Base-by-base conservation (phyloP, 2,113 vertebrate species). In the Coturnix japonica region DNA sequence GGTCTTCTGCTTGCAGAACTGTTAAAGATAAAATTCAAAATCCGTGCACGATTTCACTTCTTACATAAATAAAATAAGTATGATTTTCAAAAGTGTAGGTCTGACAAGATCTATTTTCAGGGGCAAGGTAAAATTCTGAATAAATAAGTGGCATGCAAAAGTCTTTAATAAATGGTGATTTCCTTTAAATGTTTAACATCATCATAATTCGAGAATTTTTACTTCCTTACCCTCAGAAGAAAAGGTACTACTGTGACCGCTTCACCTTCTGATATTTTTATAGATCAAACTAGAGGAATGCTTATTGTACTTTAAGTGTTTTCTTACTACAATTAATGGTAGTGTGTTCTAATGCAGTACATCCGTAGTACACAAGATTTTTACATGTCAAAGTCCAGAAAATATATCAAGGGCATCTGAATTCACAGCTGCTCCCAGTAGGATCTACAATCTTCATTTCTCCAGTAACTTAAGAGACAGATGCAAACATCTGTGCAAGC, bases 11-110 rank as follows among this genome's bases (percentile, higher is more conserved):
- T 73, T 88, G 47, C 86, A 90, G 95, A 96, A 96, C 25, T 76
- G 41, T 80, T 96, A 89, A 84, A 87, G 73, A 90, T 81, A 91
- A 89, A 93, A 65, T 81, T 67, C 56, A 54, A 25, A 51, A 87
- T 17, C 1, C 25, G n/a, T 91, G 39, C 49, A 49, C 66, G 81
- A 77, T 86, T 90, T 94, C 69, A 69, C 13, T 49, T 56, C 53
- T 69, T 88, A 53, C 13, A 37, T 13, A 72, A 75, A 86, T n/a
- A 51, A 82, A 95, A 89, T 47, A 95, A 83, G 17, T 6, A 33
- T 87, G 53, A 85, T 18, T n/a, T n/a, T n/a, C n/a, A 47, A 70
- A 95, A 90, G 39, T 23, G 56, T 7, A 25, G 31, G 16, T 92
- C 47, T 93, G 66, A 87, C 65, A 61, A 35, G 16, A 73, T 77